Conservation (phyloP, 2,888 invertebrate genomes). For the Lypha dubia region DNA sequence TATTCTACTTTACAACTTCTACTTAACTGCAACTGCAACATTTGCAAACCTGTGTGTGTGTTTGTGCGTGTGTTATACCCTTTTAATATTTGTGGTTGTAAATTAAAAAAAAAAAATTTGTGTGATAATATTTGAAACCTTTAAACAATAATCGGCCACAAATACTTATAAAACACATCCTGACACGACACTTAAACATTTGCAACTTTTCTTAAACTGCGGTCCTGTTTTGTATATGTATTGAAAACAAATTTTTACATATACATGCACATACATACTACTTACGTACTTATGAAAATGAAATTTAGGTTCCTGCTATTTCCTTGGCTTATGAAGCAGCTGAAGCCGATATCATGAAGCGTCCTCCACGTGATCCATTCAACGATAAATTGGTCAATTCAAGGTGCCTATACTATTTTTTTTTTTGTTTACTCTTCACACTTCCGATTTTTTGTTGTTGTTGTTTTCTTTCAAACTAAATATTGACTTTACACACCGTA, state of each 20-base stretch:
- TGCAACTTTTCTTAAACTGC: slow-evolving; percentile 29
- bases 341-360: slow-evolving; percentile 94
- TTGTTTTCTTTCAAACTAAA: slow-evolving; percentile 53
- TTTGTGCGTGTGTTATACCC: slow-evolving; percentile 27
- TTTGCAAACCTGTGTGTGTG: slow-evolving; percentile 45
- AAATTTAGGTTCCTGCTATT: slow-evolving; percentile 88
- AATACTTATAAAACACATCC: not conserved
- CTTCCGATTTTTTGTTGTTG: slow-evolving; percentile 21
- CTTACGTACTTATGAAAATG: slow-evolving; percentile 15
- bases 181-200: slow-evolving; percentile 1
- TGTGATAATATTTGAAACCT: not conserved
- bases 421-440: slow-evolving; percentile 42
- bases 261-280: not conserved
- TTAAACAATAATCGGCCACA: not conserved
- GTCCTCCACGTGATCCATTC: slow-evolving; percentile 91
- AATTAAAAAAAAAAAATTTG: not conserved
- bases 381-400: slow-evolving; percentile 93
- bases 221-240: slow-evolving; percentile 49
- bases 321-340: slow-evolving; percentile 94
- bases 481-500: slow-evolving; percentile 36
- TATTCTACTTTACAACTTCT: slow-evolving; percentile 66
- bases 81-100: slow-evolving; percentile 42
- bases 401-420: slow-evolving; percentile 80
- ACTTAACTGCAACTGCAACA: slow-evolving; percentile 44
- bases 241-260: slow-evolving; percentile 3